Conservation (phyloP, 2,797 vertebrate genomes). For the Amphiprion clarkii region DNA sequence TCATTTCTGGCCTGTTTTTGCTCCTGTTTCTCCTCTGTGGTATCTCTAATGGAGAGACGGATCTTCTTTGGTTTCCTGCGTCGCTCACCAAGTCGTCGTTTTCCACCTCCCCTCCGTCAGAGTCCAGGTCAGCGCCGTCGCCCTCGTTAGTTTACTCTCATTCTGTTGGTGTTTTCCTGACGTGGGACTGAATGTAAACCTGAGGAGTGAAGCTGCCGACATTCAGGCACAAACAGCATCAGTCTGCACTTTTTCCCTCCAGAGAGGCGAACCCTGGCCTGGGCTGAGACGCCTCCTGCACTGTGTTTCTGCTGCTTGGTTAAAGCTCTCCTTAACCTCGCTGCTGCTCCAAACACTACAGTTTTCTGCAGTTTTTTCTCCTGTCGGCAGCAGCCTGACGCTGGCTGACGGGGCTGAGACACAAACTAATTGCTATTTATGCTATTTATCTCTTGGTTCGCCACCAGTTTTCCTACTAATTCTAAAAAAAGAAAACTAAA, state of each 20-base stretch:
- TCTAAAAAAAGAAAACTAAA: constrained; percentile 28
- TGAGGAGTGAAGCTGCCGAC: constrained; percentile 52
- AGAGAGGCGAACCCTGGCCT: constrained; percentile 62
- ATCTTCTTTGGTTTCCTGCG: constrained; percentile 34
- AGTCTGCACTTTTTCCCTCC: constrained; percentile 70
- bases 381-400: constrained; percentile 55
- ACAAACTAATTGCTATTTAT: constrained; percentile 71
- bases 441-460: constrained; percentile 79
- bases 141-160: constrained; percentile 43
- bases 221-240: constrained; percentile 51
- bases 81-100: constrained; percentile 27
- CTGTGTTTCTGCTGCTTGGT: constrained; percentile 77
- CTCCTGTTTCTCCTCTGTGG: constrained; percentile 28
- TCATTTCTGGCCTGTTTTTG: constrained; percentile 26
- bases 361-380: constrained; percentile 58
- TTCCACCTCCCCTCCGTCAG: constrained; percentile 17
- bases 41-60: constrained; percentile 40
- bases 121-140: constrained; percentile 24
- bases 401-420: constrained; percentile 47
- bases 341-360: constrained; percentile 66
- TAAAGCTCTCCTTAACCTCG: constrained; percentile 69
- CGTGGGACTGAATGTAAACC: constrained; percentile 80
- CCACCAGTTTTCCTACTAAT: constrained; percentile 73
- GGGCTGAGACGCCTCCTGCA: constrained; percentile 60
- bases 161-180: constrained; percentile 59